Percentiles rank a stretch among this genome's conserved stretches.
Conservation (phyloP, 2,888 invertebrate genomes). For the Mythimna loreyi region DNA sequence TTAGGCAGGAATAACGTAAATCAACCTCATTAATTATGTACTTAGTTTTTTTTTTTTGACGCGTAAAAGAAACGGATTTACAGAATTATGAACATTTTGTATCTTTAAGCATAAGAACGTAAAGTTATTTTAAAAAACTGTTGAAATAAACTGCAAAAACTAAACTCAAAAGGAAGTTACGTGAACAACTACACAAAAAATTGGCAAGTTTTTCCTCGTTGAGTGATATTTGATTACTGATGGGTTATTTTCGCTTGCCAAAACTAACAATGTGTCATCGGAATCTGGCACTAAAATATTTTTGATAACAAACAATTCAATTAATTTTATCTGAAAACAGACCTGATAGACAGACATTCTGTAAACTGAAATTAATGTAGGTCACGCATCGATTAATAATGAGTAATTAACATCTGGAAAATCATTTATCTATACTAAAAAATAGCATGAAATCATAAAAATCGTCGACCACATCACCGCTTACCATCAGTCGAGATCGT, state of each 20-base stretch:
- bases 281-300: conserved; percentile 5
- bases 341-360: conserved; percentile 1
- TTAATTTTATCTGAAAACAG: conserved; percentile 6
- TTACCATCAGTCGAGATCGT: not conserved
- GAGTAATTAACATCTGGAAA: not conserved
- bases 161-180: conserved; percentile 13
- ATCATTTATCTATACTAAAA: not conserved
- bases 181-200: conserved; percentile 17
- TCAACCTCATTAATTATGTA: too few species aligned
- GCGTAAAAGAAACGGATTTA: too few species aligned
- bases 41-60: too few species aligned
- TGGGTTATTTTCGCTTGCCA: conserved; percentile 17
- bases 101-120: not conserved
- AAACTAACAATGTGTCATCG: conserved; percentile 16
- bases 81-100: too few species aligned
- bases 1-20: not conserved
- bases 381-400: not conserved
- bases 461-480: not conserved
- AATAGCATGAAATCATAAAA: not conserved
- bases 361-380: not conserved
- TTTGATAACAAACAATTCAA: not conserved
- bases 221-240: conserved; percentile 38
- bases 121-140: conserved; percentile 15
- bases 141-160: conserved; percentile 3
- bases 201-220: conserved; percentile 30